A percentile compares a stretch with the other conserved stretches of the same genome.
Conservation (phyloP, 2,113 vertebrate genomes). For the Hippotragus niger region DNA sequence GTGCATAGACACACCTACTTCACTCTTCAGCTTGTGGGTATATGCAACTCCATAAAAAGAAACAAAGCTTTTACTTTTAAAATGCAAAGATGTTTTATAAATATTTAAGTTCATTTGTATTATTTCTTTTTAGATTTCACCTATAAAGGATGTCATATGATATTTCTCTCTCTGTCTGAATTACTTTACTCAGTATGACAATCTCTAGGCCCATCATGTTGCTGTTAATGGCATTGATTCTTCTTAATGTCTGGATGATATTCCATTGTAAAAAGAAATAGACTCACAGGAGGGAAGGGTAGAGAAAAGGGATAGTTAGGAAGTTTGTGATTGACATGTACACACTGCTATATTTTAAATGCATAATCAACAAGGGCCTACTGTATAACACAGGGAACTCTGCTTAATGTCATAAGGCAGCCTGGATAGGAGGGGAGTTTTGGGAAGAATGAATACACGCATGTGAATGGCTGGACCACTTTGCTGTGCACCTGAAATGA, state of each 20-base stretch:
- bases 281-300: background rate
- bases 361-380: background rate
- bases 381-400: background rate
- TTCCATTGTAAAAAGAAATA: background rate
- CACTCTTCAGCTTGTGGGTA: background rate
- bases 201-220: background rate
- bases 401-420: background rate
- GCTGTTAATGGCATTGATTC: background rate
- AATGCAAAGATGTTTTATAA: background rate
- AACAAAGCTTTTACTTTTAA: slow-evolving; percentile 19
- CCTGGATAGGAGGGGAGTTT: background rate
- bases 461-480: background rate
- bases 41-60: background rate
- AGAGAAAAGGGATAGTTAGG: background rate
- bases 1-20: background rate
- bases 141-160: background rate
- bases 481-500: background rate
- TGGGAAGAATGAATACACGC: background rate
- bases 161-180: background rate
- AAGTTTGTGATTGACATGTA: background rate
- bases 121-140: background rate
- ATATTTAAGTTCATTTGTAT: background rate
- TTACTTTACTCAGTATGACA: background rate
- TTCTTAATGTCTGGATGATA: background rate
- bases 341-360: background rate